A percentile compares a stretch with the other conserved stretches of the same genome.
phyloP scores from a whole-genome alignment of 2,888 invertebrate genomes.

The Heliconius erato region DNA sequence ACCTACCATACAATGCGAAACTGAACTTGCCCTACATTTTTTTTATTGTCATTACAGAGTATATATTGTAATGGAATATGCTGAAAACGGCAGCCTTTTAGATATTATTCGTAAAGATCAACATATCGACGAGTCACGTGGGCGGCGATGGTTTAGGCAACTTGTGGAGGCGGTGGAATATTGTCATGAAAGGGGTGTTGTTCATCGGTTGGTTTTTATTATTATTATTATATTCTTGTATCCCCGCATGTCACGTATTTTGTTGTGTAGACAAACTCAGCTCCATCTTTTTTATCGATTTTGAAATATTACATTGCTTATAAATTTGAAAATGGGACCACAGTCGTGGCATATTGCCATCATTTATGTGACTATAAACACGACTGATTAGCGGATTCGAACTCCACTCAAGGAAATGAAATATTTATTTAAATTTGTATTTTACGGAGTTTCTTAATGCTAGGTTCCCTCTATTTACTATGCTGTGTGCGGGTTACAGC shows the following conservation, averaged over 20 bases:
- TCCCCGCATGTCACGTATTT: not conserved
- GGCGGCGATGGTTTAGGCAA: slow-evolving; percentile 90
- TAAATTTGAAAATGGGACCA: no score
- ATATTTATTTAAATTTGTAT: no score
- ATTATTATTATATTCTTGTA: not conserved
- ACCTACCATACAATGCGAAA: no score
- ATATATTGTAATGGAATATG: slow-evolving; percentile 94
- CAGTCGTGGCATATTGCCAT: no score
- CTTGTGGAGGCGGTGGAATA: slow-evolving; percentile 91
- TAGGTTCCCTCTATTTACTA: no score
- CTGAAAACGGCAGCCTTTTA: slow-evolving; percentile 91
- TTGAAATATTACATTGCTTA: not conserved
- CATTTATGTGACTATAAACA: no score
- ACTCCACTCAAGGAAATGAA: no score
- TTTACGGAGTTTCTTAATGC: no score
- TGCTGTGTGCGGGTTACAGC: no score
- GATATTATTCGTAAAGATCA: slow-evolving; percentile 91
- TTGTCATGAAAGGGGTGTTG: slow-evolving; percentile 92
- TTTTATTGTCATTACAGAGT: slow-evolving; percentile 82
- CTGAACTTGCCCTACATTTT: not conserved
- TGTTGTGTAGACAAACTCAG: not conserved
- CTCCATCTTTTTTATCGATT: not conserved
- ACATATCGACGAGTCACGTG: slow-evolving; percentile 88
- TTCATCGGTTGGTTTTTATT: slow-evolving; percentile 88
- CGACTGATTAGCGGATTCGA: no score